These are phyloP conservation scores for Chinchilla lanigera DNA, from an alignment of 2,113 vertebrate genomes.

Conservation along the genomic window DNA sequence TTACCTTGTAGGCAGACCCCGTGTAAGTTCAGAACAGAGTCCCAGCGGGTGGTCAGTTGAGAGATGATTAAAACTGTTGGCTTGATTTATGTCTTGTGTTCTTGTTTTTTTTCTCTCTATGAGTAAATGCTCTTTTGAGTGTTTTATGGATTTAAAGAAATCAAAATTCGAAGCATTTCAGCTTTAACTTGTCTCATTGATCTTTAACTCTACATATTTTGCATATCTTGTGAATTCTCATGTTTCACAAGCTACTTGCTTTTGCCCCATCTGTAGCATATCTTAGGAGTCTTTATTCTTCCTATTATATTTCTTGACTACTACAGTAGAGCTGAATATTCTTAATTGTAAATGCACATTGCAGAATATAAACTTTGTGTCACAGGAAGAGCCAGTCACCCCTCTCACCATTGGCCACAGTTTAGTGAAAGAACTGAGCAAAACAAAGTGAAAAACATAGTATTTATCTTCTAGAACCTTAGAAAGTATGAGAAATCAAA, in stretches of 20 bases:
- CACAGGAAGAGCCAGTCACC: neutral
- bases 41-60: neutral
- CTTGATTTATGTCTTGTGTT: neutral
- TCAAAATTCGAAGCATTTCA: neutral
- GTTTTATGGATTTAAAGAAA: neutral
- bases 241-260: neutral
- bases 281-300: neutral
- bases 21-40: neutral
- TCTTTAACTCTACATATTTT: neutral
- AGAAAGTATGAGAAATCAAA: neutral
- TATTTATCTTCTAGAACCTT: neutral
- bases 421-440: neutral
- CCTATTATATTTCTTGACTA: neutral
- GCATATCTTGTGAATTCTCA: neutral
- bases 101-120: neutral
- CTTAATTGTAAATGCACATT: neutral
- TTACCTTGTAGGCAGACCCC: neutral
- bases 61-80: neutral
- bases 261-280: neutral
- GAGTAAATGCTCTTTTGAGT: neutral
- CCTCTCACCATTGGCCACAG: neutral
- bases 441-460: neutral
- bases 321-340: neutral
- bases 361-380: neutral
- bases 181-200: neutral